These are phyloP conservation scores for Megalopta genalis DNA, from an alignment of 1,140 invertebrate genomes.

Conservation along the genomic window DNA sequence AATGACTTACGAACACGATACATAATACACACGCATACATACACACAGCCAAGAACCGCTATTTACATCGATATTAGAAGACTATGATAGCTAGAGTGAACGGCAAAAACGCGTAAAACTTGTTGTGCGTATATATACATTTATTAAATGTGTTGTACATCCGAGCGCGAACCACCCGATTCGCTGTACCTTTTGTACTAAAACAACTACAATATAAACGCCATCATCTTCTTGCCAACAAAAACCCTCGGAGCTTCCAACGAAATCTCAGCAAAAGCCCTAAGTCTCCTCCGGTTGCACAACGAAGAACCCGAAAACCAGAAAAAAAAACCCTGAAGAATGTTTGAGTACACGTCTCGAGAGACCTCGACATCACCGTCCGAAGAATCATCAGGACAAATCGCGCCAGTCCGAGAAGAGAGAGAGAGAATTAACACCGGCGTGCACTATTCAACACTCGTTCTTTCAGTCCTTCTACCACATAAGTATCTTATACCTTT, in stretches of 20 bases:
- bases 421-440: slow-evolving; percentile 19
- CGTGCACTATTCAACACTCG: neutral
- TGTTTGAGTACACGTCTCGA: neutral
- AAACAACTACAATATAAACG: neutral
- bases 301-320: neutral
- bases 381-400: slow-evolving; percentile 53
- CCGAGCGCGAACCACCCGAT: slow-evolving; percentile 27
- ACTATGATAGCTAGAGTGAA: slow-evolving; percentile 48
- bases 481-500: slow-evolving; percentile 58
- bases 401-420: slow-evolving; percentile 17
- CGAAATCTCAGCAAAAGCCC: too few relatives aligned
- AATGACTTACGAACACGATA: slow-evolving; percentile 7
- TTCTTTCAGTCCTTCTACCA: slow-evolving; percentile 28
- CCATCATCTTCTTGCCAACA: neutral
- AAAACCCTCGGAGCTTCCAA: too few relatives aligned
- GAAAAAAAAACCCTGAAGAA: neutral
- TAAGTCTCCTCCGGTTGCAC: too few relatives aligned
- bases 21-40: slow-evolving; percentile 8
- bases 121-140: slow-evolving; percentile 54
- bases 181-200: slow-evolving; percentile 51
- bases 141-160: slow-evolving; percentile 41
- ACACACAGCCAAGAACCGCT: neutral
- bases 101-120: slow-evolving; percentile 17
- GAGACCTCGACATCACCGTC: too few relatives aligned
- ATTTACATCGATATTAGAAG: slow-evolving; percentile 35